Evolutionary conservation across 2,888 invertebrate genomes (phyloP), one percentile per base, ranked within the genome.

Genomic region (Eupithecia abbreviata): DNA sequence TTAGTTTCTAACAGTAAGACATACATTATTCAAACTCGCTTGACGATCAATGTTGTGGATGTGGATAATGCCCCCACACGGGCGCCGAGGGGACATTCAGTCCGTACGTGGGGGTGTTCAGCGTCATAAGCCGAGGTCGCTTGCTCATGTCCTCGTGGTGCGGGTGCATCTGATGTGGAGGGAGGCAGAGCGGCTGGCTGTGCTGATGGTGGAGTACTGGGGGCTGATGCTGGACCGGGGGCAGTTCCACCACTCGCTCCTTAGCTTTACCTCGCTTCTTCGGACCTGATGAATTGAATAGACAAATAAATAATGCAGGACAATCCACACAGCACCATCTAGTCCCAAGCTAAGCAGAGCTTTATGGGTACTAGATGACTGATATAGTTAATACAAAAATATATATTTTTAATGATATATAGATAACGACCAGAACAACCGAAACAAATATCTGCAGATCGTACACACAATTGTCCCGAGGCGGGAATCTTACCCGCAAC

Each of bases 31-130:
- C 66, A 66, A 42, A 42, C 2, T 65, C 41, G 13, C 3, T 30
- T 55, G n/a, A 12, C 58, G 13, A 69, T 77, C 75, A 67, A 30
- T 77, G 80, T 84, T 93, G 82, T 91, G 93, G 78, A 45, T 78
- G 78, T 0, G 92, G 92, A 71, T 93, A 93, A 3, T 93, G 94
- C 0, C 92, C 90, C 94, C 94, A 94, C 0, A 89, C 90, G 0
- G 92, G 91, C 0, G 90, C 90, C 0, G 93, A 91, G 0, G 92
- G 89, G 58, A 93, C 86, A 12, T 89, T 89, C 10, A 93, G 81
- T 3, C 89, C 84, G 5, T 92, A 92, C 0, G 90, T 89, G 0
- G 91, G 89, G 0, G 91, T 90, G 43, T 88, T 86, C 77, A 90
- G 88, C 66, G 91, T 88, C 47, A 92, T 81, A 41, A 93, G 81